phyloP scores from a whole-genome alignment of 2,797 vertebrate species.

The Pseudotriccus pelzelni region DNA sequence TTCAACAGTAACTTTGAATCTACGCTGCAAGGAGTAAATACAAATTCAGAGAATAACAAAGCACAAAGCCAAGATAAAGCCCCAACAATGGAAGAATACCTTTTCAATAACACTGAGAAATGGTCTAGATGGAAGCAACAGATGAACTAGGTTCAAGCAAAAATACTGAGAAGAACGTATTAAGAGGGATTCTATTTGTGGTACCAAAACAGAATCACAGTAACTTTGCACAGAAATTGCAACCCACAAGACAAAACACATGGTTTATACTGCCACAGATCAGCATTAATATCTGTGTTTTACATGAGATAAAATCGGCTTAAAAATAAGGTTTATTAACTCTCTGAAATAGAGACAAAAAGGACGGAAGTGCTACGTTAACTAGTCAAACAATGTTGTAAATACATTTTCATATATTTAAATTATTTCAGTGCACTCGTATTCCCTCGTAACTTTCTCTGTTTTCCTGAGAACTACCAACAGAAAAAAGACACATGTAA shows the following conservation, averaged over 20 bases:
- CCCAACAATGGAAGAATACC: background rate
- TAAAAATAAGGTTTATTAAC: background rate
- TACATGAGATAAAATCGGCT: background rate
- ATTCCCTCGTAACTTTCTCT: background rate
- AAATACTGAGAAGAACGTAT: background rate
- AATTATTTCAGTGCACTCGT: background rate
- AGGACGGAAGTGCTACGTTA: background rate
- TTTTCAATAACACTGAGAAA: background rate
- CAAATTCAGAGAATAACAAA: conserved; percentile 13
- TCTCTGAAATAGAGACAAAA: background rate
- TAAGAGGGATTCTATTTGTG: background rate
- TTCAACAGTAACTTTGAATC: background rate
- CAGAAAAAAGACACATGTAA: background rate
- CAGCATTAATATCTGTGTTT: background rate
- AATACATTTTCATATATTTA: background rate
- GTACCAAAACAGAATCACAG: background rate
- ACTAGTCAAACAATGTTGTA: background rate
- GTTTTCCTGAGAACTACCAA: background rate
- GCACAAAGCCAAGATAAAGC: conserved; percentile 6
- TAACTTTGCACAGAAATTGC: background rate
- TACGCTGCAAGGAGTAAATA: background rate
- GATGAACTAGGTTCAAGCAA: background rate
- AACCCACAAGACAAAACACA: background rate
- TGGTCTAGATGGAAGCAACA: background rate
- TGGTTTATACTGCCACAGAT: background rate